phyloP scores from a whole-genome alignment of 2,888 invertebrate genomes.

The Podabrus alpinus region DNA sequence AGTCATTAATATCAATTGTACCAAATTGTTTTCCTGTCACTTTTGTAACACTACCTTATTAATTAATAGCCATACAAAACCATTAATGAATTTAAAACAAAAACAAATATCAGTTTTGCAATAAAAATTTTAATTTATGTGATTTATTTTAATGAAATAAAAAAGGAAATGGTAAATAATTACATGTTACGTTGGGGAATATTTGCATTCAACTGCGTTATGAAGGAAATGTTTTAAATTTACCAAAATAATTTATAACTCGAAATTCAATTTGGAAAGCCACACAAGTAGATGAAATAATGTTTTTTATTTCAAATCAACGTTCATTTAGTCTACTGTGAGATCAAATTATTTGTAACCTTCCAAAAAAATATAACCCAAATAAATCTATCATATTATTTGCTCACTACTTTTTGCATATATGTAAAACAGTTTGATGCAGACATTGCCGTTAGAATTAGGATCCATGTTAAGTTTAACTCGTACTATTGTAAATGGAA shows the following conservation, averaged over 20 bases:
- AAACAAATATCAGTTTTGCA: background rate
- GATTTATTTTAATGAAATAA: background rate
- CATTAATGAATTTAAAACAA: background rate
- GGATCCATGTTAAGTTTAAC: background rate
- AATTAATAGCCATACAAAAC: background rate
- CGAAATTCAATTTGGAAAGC: too few relatives aligned
- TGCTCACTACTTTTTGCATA: background rate
- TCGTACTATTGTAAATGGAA: background rate
- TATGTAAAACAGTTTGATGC: background rate
- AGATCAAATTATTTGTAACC: background rate
- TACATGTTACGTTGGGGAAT: too few relatives aligned
- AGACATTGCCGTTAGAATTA: background rate
- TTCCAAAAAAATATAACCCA: background rate
- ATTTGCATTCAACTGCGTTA: too few relatives aligned
- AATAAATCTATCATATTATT: background rate
- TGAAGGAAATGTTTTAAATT: too few relatives aligned
- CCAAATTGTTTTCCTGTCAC: background rate
- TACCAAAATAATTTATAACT: too few relatives aligned
- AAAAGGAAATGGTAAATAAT: background rate
- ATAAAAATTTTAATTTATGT: background rate
- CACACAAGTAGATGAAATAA: too few relatives aligned
- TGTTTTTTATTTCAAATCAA: background rate
- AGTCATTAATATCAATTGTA: conserved; percentile 2
- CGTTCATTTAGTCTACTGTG: background rate
- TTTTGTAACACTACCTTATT: background rate